A percentile compares a stretch with the other conserved stretches of the same genome.
Evolutionary conservation across 2,888 invertebrate genomes (phyloP).

Genomic region (Sussaba pulchella): DNA sequence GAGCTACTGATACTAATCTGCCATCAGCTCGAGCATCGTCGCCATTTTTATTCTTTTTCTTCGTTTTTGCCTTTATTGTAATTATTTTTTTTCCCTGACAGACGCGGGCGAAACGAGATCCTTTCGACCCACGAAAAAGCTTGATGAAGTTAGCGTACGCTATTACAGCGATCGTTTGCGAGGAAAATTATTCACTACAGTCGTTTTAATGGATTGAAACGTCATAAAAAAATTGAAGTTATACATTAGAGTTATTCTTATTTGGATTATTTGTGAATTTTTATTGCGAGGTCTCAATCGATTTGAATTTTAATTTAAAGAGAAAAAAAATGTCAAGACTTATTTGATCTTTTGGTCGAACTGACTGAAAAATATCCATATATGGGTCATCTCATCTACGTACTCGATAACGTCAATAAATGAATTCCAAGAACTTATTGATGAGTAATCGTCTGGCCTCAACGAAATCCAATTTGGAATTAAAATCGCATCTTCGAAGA

Average conservation of each 20-base stretch:
- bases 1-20: conserved; percentile 32
- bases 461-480: conserved; percentile 40
- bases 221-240: no score
- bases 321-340: no score
- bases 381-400: no score
- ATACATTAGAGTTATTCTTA: no score
- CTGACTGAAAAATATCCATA: no score
- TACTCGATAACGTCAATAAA: conserved; percentile 50
- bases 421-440: conserved; percentile 61
- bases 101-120: conserved; percentile 32
- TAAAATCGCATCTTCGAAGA: conserved; percentile 22
- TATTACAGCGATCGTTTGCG: conserved; percentile 58
- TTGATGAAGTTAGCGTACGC: conserved; percentile 60
- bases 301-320: no score
- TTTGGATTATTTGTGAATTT: no score
- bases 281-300: no score
- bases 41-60: neutral
- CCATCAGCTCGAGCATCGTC: conserved; percentile 4
- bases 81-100: neutral
- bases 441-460: conserved; percentile 22
- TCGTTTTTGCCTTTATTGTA: conserved; percentile 21
- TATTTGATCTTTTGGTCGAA: no score
- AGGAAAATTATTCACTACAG: conserved; percentile 55
- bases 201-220: conserved; percentile 51
- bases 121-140: conserved; percentile 58